These are phyloP conservation scores for Nasua narica DNA, from an alignment of 2,797 vertebrate genomes.

Conservation along the genomic window DNA sequence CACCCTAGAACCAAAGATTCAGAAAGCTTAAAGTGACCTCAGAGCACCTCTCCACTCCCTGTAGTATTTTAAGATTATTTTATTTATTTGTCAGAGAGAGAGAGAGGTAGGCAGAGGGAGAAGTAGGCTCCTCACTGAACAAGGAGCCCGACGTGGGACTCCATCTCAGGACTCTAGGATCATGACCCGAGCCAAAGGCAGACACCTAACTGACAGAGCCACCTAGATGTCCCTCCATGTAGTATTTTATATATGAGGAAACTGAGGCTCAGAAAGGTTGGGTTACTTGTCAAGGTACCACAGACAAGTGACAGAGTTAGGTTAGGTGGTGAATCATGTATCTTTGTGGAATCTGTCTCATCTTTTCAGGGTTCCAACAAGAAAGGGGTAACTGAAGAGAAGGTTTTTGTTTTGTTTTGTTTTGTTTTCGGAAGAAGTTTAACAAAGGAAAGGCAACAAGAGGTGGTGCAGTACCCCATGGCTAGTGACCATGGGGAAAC, in stretches of 20 bases:
- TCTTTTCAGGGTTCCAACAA: neutral
- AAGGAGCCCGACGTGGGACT: too few species aligned
- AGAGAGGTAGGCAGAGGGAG: neutral
- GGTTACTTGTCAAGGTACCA: neutral
- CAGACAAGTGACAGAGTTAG: neutral
- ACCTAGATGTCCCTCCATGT: too few species aligned
- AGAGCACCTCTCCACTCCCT: neutral
- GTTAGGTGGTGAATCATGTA: neutral
- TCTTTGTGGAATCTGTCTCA: neutral
- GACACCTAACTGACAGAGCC: too few species aligned
- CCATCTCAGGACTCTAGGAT: too few species aligned
- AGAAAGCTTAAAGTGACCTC: neutral
- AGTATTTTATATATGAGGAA: too few species aligned
- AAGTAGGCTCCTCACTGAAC: too few species aligned
- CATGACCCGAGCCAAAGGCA: too few species aligned
- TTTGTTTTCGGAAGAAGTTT: neutral
- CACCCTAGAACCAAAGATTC: neutral
- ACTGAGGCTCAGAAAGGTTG: neutral
- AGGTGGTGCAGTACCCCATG: neutral
- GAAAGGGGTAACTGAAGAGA: neutral
- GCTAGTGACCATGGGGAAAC: neutral
- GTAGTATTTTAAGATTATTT: neutral
- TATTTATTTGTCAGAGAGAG: neutral
- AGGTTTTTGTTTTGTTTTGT: neutral
- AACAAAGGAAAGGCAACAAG: neutral